Evolutionary conservation across 1,140 invertebrate species (phyloP).

Genomic region (Pinna nobilis): DNA sequence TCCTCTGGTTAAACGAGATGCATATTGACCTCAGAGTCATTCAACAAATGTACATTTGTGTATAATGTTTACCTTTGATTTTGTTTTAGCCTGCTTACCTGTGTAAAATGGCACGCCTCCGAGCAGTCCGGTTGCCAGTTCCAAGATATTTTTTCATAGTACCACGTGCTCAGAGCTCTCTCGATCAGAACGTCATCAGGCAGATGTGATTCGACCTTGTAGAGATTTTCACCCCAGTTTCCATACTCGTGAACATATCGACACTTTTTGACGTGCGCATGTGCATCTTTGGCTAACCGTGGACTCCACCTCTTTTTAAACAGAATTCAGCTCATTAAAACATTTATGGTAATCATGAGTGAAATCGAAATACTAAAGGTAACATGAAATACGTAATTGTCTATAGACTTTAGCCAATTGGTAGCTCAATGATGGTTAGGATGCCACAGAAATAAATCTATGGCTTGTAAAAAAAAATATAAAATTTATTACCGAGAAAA

Average conservation of each 20-base stretch:
- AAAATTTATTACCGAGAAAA: too few species aligned
- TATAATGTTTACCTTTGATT: background rate
- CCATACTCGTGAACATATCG: conserved; percentile 18
- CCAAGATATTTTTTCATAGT: conserved; percentile 31
- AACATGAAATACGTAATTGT: too few species aligned
- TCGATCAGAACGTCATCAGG: conserved; percentile 20
- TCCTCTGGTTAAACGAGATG: background rate
- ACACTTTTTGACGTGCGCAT: conserved; percentile 1
- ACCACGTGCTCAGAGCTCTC: conserved; percentile 21
- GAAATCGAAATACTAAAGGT: too few species aligned
- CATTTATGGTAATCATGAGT: too few species aligned
- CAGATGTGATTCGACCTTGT: conserved; percentile 7
- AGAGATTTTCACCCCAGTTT: conserved; percentile 27
- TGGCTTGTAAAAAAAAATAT: too few species aligned
- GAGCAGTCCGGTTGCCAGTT: conserved; percentile 6
- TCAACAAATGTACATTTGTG: background rate
- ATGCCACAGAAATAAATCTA: too few species aligned
- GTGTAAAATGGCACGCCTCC: conserved; percentile 31
- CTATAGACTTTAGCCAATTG: too few species aligned
- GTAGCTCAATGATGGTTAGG: too few species aligned
- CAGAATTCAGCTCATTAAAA: too few species aligned
- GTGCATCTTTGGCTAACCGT: background rate
- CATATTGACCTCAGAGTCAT: background rate
- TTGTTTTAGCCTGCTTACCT: background rate
- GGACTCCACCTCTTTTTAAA: conserved; percentile 23